phyloP scores from a whole-genome alignment of 2,797 vertebrate genomes.

The Podargus strigoides region DNA sequence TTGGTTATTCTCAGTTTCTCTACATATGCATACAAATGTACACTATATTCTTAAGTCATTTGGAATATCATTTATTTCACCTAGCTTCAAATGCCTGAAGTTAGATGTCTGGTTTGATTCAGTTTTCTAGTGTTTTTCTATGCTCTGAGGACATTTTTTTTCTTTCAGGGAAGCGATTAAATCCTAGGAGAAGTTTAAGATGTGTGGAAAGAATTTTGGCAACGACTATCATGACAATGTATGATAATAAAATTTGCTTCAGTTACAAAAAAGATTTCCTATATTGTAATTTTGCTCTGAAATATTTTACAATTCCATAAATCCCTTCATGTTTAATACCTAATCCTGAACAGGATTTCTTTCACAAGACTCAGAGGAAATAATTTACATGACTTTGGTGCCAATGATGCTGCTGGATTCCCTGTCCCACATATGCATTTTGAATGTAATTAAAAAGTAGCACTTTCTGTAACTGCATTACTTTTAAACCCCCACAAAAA shows the following conservation, averaged over 20 bases:
- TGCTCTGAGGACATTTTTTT: background rate
- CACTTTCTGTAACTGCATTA: background rate
- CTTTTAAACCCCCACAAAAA: background rate
- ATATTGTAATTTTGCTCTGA: background rate
- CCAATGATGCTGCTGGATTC: background rate
- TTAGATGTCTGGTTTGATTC: background rate
- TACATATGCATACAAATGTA: background rate
- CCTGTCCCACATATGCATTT: background rate
- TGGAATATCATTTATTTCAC: background rate
- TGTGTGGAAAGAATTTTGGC: background rate
- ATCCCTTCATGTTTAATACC: background rate
- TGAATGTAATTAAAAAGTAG: background rate
- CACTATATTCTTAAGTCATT: background rate
- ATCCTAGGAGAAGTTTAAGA: background rate
- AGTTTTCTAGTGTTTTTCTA: background rate
- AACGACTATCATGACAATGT: background rate
- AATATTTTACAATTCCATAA: background rate
- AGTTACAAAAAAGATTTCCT: background rate
- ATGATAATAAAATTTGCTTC: background rate
- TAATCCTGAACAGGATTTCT: background rate
- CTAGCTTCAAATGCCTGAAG: background rate
- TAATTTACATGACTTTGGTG: background rate
- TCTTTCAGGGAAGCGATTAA: background rate
- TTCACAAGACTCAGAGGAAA: background rate
- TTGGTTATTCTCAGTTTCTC: background rate